phyloP scores from a whole-genome alignment of 2,888 invertebrate genomes.

The Erynnis tages region DNA sequence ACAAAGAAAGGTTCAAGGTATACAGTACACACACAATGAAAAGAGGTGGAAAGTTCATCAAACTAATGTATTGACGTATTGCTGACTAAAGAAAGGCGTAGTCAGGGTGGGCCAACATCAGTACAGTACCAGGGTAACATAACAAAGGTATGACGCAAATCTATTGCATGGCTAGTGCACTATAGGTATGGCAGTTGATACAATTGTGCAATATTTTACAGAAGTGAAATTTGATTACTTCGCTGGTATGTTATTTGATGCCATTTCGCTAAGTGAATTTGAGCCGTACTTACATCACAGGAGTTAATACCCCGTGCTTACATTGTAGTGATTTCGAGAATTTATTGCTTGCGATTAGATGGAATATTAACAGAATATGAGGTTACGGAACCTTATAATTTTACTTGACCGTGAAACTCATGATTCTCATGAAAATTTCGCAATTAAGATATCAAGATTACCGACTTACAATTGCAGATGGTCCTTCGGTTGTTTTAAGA shows the following conservation, averaged over 20 bases:
- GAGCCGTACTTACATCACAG: not conserved
- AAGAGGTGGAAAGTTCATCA: conserved; percentile 2
- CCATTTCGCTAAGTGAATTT: conserved; percentile 13
- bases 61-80: conserved; percentile 2
- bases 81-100: conserved; percentile 14
- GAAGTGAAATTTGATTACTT: conserved; percentile 31
- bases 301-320: no score
- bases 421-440: no score
- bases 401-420: no score
- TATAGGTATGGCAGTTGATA: conserved; percentile 4
- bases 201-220: conserved; percentile 19
- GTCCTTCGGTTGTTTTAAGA: no score
- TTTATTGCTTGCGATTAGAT: no score
- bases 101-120: conserved; percentile 5
- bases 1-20: not conserved
- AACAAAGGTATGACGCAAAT: conserved; percentile 4
- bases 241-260: conserved; percentile 19
- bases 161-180: not conserved
- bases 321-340: no score
- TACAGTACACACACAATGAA: no score
- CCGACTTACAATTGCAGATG: no score
- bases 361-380: no score
- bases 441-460: no score
- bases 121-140: conserved; percentile 5
- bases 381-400: no score